Evolutionary conservation across 2,797 vertebrate species (phyloP), one percentile per base, ranked within the genome.

Genomic region (Poecile montanus): DNA sequence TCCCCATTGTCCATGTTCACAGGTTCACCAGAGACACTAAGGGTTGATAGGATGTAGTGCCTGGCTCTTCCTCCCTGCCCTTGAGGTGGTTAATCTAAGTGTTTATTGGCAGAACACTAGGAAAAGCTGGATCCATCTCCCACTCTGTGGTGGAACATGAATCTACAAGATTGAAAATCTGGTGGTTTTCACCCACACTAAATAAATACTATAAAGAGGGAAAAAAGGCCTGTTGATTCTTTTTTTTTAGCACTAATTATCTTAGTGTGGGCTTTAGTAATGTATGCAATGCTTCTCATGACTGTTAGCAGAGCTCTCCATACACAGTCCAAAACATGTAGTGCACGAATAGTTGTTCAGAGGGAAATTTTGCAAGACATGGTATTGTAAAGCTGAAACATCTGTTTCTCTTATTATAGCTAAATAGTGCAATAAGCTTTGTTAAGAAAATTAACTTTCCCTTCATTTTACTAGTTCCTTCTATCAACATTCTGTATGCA

Each of bases 281-380:
- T 74, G 77, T 91, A 85, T 94, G 94, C 94, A 81, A 3, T 74
- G 77, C 80, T 91, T 94, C 80, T 71, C 44, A 34, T 82, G 88
- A 88, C 80, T 94, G 62, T 70, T 90, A 88, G 79, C 92, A 96
- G 94, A 94, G 63, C 88, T 87, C 48, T 75, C 47, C 74, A n/a
- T 86, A 71, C 87, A 53, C 79, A 60, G 89, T 95, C 85, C 93
- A 95, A 93, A 94, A 74, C 91, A 89, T 91, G 89, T 60, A 81
- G 85, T 91, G 83, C 90, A 94, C 62, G 53, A 92, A 88, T 72
- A 85, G 73, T 61, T 3, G 0, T 93, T 96, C 79, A 88, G 71
- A 85, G 74, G 67, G 85, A 93, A 83, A 85, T 97, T 96, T 96
- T 96, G 88, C 85, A 96, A 95, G 94, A 86, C 61, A 11, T 60